Conservation (phyloP, 2,113 vertebrate genomes). For the Pogona vitticeps region DNA sequence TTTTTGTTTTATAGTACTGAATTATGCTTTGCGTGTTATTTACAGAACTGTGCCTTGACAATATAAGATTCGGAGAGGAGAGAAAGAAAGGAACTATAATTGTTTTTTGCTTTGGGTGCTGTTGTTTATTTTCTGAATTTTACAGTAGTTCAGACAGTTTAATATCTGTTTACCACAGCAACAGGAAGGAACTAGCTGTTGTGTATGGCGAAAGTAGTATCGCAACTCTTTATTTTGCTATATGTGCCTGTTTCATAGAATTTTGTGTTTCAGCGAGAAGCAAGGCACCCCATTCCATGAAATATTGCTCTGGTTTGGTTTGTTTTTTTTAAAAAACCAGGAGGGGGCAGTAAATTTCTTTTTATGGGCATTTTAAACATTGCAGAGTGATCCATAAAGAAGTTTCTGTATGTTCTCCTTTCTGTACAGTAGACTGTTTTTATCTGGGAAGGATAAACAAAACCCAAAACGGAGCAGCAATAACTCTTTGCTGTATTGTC, state of each 20-base stretch:
- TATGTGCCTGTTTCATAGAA: neutral
- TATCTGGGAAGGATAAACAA: neutral
- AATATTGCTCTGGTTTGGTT: constrained; percentile 18
- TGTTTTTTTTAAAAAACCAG: constrained; percentile 58
- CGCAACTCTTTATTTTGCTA: neutral
- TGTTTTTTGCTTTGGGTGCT: neutral
- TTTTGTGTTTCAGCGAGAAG: constrained; percentile 30
- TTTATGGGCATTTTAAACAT: constrained; percentile 51
- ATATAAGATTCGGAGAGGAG: neutral
- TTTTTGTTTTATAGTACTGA: neutral
- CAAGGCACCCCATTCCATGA: neutral
- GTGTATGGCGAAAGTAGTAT: neutral
- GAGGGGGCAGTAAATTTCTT: constrained; percentile 76
- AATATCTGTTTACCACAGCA: neutral
- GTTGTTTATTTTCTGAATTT: neutral
- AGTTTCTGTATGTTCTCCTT: neutral
- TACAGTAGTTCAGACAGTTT: neutral
- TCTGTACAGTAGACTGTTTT: constrained; percentile 4
- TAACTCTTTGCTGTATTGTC: neutral
- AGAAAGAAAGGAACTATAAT: neutral
- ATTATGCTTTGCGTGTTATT: neutral
- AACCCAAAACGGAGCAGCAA: neutral
- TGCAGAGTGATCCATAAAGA: constrained; percentile 6
- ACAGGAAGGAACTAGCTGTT: constrained; percentile 17
- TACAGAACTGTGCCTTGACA: neutral